Evolutionary conservation across 2,113 vertebrate species (phyloP), one percentile per base, ranked within the genome.

Genomic region (Mungos mungo): DNA sequence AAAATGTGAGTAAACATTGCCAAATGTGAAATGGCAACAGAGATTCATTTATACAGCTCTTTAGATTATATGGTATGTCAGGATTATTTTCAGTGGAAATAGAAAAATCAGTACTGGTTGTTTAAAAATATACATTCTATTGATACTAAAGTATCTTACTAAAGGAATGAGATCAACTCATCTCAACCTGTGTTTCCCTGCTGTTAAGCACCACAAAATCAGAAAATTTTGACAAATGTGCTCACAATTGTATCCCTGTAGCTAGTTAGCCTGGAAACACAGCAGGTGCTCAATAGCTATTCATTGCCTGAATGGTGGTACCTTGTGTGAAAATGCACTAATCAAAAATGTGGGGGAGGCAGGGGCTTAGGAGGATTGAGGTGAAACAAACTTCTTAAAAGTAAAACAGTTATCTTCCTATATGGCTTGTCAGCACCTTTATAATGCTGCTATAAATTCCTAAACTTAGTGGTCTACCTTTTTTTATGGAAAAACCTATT

Each of bases 51-150:
- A 50, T 29, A 93, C 50, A 71, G 11, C n/a, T 47, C 41, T 60
- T 90, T 16, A 85, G n/a, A 83, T 31, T 21, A 50, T 1, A 86
- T 5, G 38, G 4, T 57, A 27, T 33, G 8, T 31, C n/a, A 92
- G 19, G 27, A 76, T 33, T 81, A 66, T n/a, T n/a, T 31, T 65
- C 50, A 65, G 0, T 82, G 35, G 57, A 76, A 93, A 85, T 5
- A 88, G 65, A 88, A 88, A 83, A 94, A 66, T 21, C 1, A 1
- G 27, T 47, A 57, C 33, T 19, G 9, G 33, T 18, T 72, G 25
- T 88, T 90, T 50, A 38, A 90, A 91, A 90, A 93, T 88, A 94
- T 90, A 74, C 27, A 82, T 57, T 45, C 45, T 25, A 16, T 12
- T 77, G 41, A 23, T 52, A 95, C 27, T 76, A 14, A 65, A 96